Evolutionary conservation across 1,140 invertebrate genomes (phyloP), one percentile per base, ranked within the genome.

Genomic region (Pristionchus pacificus): DNA sequence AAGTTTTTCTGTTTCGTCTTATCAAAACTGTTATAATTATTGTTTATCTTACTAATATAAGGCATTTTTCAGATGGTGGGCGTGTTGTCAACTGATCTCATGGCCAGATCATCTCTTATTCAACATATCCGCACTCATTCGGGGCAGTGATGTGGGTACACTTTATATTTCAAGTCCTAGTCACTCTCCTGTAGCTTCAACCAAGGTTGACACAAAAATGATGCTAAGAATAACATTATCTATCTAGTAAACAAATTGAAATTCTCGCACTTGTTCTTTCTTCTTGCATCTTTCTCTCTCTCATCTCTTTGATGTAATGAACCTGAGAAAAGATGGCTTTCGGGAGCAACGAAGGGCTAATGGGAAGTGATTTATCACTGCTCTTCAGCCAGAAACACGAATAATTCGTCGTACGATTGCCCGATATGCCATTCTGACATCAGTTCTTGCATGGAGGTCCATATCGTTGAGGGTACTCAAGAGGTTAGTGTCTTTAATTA

Each of bases 31-130:
- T 31, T 31, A 29, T 15, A 25, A 24, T 14, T 14, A 57, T n/a
- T 57, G 14, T 57, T 57, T 14, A 14, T n/a, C 14, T 57, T 6
- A 32, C 6, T 14, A 19, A 25, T 1, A 28, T 10, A 60, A 28
- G 19, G 55, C 19, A 3, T 10, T 2, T 30, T 71, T 57, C 32
- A 66, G 70, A 60, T 80, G 79, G 79, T 80, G 79, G 79, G 78
- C 75, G 15, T 80, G 80, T 66, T 80, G 74, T 68, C 69, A 77
- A 60, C 29, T 76, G 58, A 77, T 77, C 71, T 73, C 69, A 49
- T 77, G 76, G 76, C 76, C 76, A 6, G 76, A 77, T 66, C 71
- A 72, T 32, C 58, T 76, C 1, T 63, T 76, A 19, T 76, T 62
- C 59, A 74, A 76, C 60, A 67, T 76, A 24, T 76, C 75, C 2